phyloP scores from a whole-genome alignment of 2,888 invertebrate species.

The Zaprionus lineosus region DNA sequence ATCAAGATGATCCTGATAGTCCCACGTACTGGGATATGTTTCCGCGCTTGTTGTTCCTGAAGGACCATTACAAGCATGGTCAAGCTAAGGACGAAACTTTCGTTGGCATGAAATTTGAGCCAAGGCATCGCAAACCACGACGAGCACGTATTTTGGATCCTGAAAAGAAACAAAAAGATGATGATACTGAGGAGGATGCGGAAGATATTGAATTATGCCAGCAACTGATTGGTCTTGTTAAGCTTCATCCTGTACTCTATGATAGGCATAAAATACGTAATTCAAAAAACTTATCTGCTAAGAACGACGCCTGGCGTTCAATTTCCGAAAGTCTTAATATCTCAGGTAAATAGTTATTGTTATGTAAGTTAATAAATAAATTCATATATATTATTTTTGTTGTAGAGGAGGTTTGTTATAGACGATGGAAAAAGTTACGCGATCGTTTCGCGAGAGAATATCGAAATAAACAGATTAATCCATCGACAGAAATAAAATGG shows the following conservation, averaged over 20 bases:
- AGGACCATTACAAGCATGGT: conserved; percentile 79
- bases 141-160: conserved; percentile 25
- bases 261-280: conserved; percentile 76
- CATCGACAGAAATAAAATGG: conserved; percentile 68
- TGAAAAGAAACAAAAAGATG: conserved; percentile 28
- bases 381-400: background rate
- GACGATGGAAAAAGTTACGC: conserved; percentile 77
- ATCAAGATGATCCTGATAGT: conserved; percentile 71
- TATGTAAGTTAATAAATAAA: too few relatives aligned
- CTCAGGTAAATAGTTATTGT: conserved; percentile 59
- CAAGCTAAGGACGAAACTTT: conserved; percentile 65
- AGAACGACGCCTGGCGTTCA: conserved; percentile 76
- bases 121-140: conserved; percentile 50
- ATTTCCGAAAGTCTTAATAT: conserved; percentile 69
- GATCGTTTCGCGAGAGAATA: conserved; percentile 79
- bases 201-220: conserved; percentile 65
- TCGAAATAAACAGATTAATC: conserved; percentile 66
- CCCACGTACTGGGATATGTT: conserved; percentile 79
- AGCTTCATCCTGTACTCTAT: conserved; percentile 74
- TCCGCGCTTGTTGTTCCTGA: conserved; percentile 72
- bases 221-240: conserved; percentile 74
- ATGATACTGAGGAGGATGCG: conserved; percentile 39
- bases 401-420: conserved; percentile 75
- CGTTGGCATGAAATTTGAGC: conserved; percentile 67
- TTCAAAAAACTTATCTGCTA: conserved; percentile 76